Percentiles rank a stretch among this genome's conserved stretches.
Evolutionary conservation across 2,888 invertebrate species (phyloP).

Genomic region (Heliconius cydno): DNA sequence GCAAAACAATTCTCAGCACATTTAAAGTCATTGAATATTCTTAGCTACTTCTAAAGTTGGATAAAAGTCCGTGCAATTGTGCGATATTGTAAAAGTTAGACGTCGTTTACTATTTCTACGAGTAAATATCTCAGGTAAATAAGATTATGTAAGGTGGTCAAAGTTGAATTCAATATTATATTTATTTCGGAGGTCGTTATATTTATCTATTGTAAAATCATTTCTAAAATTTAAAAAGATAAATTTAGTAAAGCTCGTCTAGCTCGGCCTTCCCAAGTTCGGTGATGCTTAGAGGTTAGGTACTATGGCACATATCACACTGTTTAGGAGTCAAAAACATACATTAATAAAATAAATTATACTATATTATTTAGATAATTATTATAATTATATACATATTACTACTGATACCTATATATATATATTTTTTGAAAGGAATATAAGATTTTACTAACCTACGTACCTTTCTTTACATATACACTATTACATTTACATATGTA

Average conservation of each 20-base stretch:
- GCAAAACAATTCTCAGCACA: constrained; percentile 40
- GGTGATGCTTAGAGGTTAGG: neutral
- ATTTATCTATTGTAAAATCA: neutral
- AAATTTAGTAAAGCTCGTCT: neutral
- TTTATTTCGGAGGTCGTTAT: neutral
- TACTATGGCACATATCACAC: neutral
- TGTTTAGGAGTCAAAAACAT: neutral
- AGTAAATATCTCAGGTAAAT: constrained; percentile 25
- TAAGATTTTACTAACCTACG: too few relatives aligned
- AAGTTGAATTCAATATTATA: constrained; percentile 1
- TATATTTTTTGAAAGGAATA: too few relatives aligned
- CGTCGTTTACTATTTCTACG: constrained; percentile 39
- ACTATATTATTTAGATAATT: neutral
- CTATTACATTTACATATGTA: neutral
- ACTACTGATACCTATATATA: too few relatives aligned
- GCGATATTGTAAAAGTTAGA: constrained; percentile 67
- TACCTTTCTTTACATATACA: too few relatives aligned
- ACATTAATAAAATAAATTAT: neutral
- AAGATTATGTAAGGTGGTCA: constrained; percentile 4
- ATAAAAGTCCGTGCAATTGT: constrained; percentile 62
- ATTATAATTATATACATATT: too few relatives aligned
- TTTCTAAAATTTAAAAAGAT: too few relatives aligned
- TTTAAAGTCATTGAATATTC: constrained; percentile 53
- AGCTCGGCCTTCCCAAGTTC: neutral
- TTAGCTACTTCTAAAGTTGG: constrained; percentile 58